A percentile compares a stretch with the other conserved stretches of the same genome.
phyloP scores from a whole-genome alignment of 2,888 invertebrate genomes.

The Acanthosepion esculentum region DNA sequence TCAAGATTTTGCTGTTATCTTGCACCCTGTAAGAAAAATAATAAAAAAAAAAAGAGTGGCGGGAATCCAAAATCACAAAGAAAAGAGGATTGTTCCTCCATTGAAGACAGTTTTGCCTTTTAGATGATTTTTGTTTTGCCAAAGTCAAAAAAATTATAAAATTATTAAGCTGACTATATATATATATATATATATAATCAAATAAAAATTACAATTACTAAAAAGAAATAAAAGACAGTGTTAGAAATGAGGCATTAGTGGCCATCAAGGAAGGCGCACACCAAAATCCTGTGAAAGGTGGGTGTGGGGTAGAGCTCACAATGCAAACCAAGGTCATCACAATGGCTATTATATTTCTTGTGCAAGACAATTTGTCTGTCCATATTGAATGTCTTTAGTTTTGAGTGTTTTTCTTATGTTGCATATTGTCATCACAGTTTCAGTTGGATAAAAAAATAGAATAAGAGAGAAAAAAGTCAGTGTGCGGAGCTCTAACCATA shows the following conservation, averaged over 20 bases:
- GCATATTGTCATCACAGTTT: constrained; percentile 45
- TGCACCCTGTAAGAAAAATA: background rate
- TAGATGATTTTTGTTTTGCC: background rate
- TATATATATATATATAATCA: background rate
- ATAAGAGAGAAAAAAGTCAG: background rate
- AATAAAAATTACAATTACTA: background rate
- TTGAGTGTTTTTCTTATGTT: constrained; percentile 34
- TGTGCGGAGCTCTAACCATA: background rate
- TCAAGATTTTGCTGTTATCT: background rate
- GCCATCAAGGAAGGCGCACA: constrained; percentile 15
- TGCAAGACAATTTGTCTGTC: constrained; percentile 33
- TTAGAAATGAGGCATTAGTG: background rate
- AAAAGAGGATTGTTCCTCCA: background rate
- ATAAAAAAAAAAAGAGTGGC: background rate
- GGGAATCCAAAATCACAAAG: background rate
- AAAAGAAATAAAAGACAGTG: too few species aligned
- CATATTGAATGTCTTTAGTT: background rate
- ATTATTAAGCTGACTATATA: background rate
- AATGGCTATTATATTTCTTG: background rate
- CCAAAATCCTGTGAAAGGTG: constrained; percentile 23
- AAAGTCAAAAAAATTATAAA: background rate
- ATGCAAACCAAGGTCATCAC: constrained; percentile 21
- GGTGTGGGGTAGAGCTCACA: constrained; percentile 33
- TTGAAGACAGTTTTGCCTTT: background rate
- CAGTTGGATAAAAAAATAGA: constrained; percentile 45